These are phyloP conservation scores for Stramonita haemastoma DNA, from an alignment of 2,888 invertebrate species.

Conservation along the genomic window DNA sequence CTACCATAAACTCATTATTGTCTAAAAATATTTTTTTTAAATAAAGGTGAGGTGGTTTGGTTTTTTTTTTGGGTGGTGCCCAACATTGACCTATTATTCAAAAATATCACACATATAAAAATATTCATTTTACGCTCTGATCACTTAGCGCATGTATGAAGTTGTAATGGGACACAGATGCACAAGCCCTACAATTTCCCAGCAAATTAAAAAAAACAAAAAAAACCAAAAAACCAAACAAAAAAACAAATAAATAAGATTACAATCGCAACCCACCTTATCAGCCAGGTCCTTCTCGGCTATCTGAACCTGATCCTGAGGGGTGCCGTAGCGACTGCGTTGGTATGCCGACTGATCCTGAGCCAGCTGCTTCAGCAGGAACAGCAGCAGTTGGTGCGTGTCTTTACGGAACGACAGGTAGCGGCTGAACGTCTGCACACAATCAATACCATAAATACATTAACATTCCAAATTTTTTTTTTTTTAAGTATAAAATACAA, in stretches of 20 bases:
- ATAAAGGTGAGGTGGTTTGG: too few species aligned
- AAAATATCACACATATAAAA: too few species aligned
- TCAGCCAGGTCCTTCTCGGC: conserved; percentile 90
- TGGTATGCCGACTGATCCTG: conserved; percentile 91
- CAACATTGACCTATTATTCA: too few species aligned
- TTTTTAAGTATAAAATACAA: too few species aligned
- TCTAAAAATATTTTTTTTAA: too few species aligned
- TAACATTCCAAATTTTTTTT: too few species aligned
- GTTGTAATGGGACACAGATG: too few species aligned
- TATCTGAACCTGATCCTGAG: conserved; percentile 87
- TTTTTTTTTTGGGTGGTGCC: too few species aligned
- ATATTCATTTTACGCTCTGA: too few species aligned
- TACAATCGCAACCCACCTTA: conserved; percentile 79
- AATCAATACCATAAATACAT: conserved; percentile 28
- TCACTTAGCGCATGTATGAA: too few species aligned
- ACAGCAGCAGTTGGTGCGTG: conserved; percentile 96
- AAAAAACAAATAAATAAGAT: neutral
- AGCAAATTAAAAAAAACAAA: neutral
- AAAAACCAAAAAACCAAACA: neutral
- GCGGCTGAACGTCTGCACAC: conserved; percentile 90
- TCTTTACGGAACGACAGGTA: conserved; percentile 96
- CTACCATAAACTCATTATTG: too few species aligned
- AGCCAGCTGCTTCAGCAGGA: conserved; percentile 93
- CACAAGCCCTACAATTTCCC: neutral
- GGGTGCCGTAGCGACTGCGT: conserved; percentile 78